Evolutionary conservation across 2,113 vertebrate species (phyloP).

Genomic region (Rhinogobius similis): DNA sequence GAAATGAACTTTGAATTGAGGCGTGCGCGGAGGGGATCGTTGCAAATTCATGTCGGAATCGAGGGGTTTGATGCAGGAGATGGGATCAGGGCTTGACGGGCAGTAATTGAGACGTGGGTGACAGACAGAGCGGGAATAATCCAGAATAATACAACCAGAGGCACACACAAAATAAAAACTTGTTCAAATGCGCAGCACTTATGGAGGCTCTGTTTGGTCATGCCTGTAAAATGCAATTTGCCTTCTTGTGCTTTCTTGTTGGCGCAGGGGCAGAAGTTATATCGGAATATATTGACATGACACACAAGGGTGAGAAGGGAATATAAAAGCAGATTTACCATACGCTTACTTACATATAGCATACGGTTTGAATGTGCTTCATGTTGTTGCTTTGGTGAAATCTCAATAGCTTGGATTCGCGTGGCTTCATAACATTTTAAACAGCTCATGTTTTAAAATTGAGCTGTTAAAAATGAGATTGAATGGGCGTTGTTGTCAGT

Average conservation of each 20-base stretch:
- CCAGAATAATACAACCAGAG: conserved; percentile 14
- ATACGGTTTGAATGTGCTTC: neutral
- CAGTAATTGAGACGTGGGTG: conserved; percentile 26
- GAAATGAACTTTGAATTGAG: conserved; percentile 60
- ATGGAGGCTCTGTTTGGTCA: conserved; percentile 4
- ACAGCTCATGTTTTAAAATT: too few species aligned
- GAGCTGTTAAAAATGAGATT: too few species aligned
- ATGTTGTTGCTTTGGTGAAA: neutral
- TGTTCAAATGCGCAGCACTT: conserved; percentile 9
- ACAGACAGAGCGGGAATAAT: conserved; percentile 40
- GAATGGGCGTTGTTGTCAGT: too few species aligned
- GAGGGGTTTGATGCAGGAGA: conserved; percentile 53
- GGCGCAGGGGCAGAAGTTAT: conserved; percentile 3
- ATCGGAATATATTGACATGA: neutral
- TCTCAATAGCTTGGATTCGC: too few species aligned
- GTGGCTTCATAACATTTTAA: too few species aligned
- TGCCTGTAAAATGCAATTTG: conserved; percentile 11
- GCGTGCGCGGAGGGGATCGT: conserved; percentile 57
- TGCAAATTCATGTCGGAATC: conserved; percentile 42
- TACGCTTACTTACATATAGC: neutral
- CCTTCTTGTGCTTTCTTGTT: conserved; percentile 9
- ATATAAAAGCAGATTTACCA: neutral
- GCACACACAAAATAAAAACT: neutral
- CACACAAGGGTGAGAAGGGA: neutral
- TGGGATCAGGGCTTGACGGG: conserved; percentile 27